phyloP scores from a whole-genome alignment of 2,113 vertebrate species.

The Coregonus clupeaformis region DNA sequence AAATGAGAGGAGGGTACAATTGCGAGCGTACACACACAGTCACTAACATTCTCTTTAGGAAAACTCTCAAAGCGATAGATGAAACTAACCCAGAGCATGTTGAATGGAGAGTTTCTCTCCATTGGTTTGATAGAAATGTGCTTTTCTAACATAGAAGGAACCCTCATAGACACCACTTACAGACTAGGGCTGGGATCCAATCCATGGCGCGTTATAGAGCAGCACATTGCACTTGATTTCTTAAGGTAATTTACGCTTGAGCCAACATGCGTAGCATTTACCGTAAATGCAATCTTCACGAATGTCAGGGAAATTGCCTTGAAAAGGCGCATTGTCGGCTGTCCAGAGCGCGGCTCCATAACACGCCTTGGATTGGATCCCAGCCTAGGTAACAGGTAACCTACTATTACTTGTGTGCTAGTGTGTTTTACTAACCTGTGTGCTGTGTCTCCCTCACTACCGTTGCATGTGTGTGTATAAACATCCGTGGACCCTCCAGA shows the following conservation, averaged over 20 bases:
- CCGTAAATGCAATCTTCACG: neutral
- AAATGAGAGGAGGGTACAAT: neutral
- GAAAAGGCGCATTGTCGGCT: no score
- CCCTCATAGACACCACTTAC: no score
- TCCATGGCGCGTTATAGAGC: neutral
- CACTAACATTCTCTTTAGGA: neutral
- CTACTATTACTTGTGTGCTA: neutral
- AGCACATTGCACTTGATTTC: neutral
- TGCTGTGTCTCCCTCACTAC: slow-evolving; percentile 4
- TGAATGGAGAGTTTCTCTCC: neutral
- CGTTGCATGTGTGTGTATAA: slow-evolving; percentile 35
- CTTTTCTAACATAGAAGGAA: no score
- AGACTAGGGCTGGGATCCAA: no score
- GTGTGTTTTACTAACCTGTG: slow-evolving; percentile 31
- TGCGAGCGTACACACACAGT: neutral
- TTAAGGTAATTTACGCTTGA: no score
- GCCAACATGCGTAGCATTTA: neutral
- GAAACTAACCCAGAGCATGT: neutral
- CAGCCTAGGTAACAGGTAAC: neutral
- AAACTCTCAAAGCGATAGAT: neutral
- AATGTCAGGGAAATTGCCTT: neutral
- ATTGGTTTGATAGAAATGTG: no score
- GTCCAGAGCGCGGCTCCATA: no score
- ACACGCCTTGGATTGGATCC: no score
- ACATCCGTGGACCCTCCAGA: slow-evolving; percentile 60